Evolutionary conservation across 2,797 vertebrate genomes (phyloP).

Genomic region (Diglossa cyanea): DNA sequence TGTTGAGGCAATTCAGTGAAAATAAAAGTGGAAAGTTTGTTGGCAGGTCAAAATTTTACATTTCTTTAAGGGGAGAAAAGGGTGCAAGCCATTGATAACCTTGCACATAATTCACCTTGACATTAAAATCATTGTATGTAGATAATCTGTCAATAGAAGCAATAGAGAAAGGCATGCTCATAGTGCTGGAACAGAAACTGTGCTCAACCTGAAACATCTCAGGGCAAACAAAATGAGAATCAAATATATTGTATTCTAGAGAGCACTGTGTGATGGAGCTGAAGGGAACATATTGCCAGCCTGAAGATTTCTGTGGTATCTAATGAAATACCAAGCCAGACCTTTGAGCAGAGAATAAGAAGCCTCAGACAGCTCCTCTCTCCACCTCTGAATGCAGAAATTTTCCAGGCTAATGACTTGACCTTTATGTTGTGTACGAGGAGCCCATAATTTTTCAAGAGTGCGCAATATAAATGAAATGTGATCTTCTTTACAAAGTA

Average conservation of each 20-base stretch:
- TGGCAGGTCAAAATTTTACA: neutral
- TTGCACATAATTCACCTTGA: neutral
- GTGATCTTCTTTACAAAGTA: neutral
- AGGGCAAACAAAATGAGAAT: neutral
- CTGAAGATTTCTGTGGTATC: neutral
- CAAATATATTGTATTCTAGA: neutral
- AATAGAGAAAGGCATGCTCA: neutral
- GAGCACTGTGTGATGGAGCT: neutral
- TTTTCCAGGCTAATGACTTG: slow-evolving; percentile 40
- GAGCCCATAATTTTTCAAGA: slow-evolving; percentile 35
- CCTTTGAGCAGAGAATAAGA: neutral
- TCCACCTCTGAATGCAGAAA: neutral
- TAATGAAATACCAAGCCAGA: neutral
- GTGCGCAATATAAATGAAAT: slow-evolving; percentile 7
- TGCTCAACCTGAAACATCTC: neutral
- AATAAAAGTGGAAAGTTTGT: neutral
- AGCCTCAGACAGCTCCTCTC: neutral
- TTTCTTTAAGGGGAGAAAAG: neutral
- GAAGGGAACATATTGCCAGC: neutral
- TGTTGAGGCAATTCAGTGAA: neutral
- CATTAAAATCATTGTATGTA: neutral
- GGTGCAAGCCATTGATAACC: neutral
- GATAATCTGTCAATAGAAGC: neutral
- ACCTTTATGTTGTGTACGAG: slow-evolving; percentile 22
- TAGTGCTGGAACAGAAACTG: neutral